phyloP scores from a whole-genome alignment of 2,113 vertebrate species.

The Neodontobutis hainanensis region DNA sequence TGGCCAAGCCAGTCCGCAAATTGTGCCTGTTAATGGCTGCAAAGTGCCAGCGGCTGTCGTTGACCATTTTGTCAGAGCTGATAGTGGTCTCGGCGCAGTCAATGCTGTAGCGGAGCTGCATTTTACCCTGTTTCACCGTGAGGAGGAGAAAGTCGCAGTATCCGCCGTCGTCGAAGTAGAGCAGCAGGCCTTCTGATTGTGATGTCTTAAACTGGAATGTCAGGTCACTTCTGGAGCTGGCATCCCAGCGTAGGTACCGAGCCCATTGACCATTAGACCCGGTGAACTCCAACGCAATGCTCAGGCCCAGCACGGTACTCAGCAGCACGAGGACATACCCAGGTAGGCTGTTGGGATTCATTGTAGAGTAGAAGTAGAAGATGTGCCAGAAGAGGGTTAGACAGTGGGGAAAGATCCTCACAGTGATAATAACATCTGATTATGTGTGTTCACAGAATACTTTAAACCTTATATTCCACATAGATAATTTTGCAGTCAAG shows the following conservation, averaged over 20 bases:
- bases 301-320: conserved; percentile 84
- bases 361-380: conserved; percentile 74
- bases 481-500: conserved; percentile 47
- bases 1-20: conserved; percentile 84
- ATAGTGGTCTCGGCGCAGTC: conserved; percentile 92
- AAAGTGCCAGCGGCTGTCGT: conserved; percentile 94
- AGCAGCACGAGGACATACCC: conserved; percentile 85
- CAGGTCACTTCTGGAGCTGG: conserved; percentile 91
- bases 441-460: conserved; percentile 23
- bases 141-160: conserved; percentile 95
- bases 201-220: conserved; percentile 96
- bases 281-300: conserved; percentile 90
- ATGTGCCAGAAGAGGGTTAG: conserved; percentile 17
- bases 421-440: conserved; percentile 61
- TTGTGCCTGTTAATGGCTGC: conserved; percentile 88
- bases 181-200: conserved; percentile 86
- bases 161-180: conserved; percentile 96
- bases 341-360: conserved; percentile 81
- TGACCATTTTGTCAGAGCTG: conserved; percentile 84
- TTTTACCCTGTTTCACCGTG: conserved; percentile 82
- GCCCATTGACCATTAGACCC: conserved; percentile 94
- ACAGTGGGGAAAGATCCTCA: conserved; percentile 54
- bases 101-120: conserved; percentile 90
- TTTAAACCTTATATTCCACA: conserved; percentile 65
- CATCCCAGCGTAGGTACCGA: conserved; percentile 96